Evolutionary conservation across 2,113 vertebrate genomes (phyloP).

Genomic region (Periophthalmus modestus): DNA sequence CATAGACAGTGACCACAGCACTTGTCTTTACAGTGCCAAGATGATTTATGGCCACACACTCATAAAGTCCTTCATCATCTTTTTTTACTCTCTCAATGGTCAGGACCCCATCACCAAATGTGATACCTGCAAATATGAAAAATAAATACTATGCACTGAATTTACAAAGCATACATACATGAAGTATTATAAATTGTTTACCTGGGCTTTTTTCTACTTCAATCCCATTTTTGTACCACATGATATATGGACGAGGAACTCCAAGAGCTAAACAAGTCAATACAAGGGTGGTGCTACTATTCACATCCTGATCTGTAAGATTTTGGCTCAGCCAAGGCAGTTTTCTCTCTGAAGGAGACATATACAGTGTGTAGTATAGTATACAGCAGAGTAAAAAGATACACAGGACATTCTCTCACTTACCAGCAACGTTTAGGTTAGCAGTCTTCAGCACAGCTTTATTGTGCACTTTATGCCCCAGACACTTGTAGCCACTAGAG

Average conservation of each 20-base stretch:
- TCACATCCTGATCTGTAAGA: slow-evolving; percentile 84
- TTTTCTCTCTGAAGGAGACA: slow-evolving; percentile 70
- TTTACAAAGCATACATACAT: background rate
- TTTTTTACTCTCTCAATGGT: slow-evolving; percentile 89
- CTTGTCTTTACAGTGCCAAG: slow-evolving; percentile 80
- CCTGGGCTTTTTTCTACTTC: slow-evolving; percentile 81
- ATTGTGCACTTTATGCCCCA: slow-evolving; percentile 67
- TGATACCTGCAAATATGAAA: slow-evolving; percentile 78
- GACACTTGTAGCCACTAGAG: slow-evolving; percentile 77
- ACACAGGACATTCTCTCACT: slow-evolving; percentile 1
- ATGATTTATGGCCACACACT: slow-evolving; percentile 82
- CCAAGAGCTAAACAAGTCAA: slow-evolving; percentile 82
- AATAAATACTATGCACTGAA: background rate
- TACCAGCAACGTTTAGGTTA: slow-evolving; percentile 78
- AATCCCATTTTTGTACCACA: slow-evolving; percentile 84
- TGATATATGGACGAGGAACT: slow-evolving; percentile 77
- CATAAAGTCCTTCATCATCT: slow-evolving; percentile 88
- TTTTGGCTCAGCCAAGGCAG: slow-evolving; percentile 81
- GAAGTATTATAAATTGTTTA: slow-evolving; percentile 50
- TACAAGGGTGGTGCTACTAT: slow-evolving; percentile 86
- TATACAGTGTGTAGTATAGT: background rate
- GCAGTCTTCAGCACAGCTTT: slow-evolving; percentile 65
- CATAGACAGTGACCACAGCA: slow-evolving; percentile 82
- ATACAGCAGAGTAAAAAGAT: background rate
- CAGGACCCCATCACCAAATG: slow-evolving; percentile 77